A percentile compares a stretch with the other conserved stretches of the same genome.
These are phyloP conservation scores for Augochlorella aurata DNA, from an alignment of 2,888 invertebrate genomes.

Conservation along the genomic window DNA sequence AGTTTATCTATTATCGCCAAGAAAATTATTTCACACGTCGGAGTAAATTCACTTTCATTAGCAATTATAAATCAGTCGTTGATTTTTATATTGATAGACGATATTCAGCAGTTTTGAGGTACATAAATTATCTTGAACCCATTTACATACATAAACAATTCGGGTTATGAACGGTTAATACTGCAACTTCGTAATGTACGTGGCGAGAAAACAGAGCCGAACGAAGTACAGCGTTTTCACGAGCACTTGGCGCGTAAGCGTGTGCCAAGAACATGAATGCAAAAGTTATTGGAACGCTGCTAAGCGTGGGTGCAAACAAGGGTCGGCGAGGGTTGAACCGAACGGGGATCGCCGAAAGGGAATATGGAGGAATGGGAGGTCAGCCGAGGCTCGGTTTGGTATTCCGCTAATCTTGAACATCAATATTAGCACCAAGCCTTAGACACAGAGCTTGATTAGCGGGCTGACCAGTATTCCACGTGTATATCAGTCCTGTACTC, in stretches of 20 bases:
- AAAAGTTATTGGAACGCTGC: background rate
- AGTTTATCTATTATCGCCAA: too few relatives aligned
- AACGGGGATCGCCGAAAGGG: conserved; percentile 16
- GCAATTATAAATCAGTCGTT: too few relatives aligned
- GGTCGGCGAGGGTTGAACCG: background rate
- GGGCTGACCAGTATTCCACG: conserved; percentile 53
- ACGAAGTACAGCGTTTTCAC: background rate
- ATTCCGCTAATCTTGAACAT: conserved; percentile 70
- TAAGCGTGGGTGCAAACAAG: background rate
- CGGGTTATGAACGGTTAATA: background rate
- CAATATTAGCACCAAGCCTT: conserved; percentile 72
- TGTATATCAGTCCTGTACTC: conserved; percentile 29
- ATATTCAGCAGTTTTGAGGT: too few relatives aligned
- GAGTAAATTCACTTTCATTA: too few relatives aligned
- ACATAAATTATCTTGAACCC: too few relatives aligned
- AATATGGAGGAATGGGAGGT: conserved; percentile 38
- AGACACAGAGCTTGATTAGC: conserved; percentile 72
- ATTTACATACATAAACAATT: too few relatives aligned
- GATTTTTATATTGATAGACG: too few relatives aligned
- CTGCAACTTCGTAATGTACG: background rate
- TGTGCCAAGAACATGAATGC: background rate
- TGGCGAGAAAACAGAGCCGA: background rate
- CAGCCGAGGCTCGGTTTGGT: conserved; percentile 52
- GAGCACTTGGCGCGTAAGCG: background rate
- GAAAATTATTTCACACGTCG: too few relatives aligned